Conservation (phyloP, 2,113 vertebrate genomes). For the Perca schrenkii region DNA sequence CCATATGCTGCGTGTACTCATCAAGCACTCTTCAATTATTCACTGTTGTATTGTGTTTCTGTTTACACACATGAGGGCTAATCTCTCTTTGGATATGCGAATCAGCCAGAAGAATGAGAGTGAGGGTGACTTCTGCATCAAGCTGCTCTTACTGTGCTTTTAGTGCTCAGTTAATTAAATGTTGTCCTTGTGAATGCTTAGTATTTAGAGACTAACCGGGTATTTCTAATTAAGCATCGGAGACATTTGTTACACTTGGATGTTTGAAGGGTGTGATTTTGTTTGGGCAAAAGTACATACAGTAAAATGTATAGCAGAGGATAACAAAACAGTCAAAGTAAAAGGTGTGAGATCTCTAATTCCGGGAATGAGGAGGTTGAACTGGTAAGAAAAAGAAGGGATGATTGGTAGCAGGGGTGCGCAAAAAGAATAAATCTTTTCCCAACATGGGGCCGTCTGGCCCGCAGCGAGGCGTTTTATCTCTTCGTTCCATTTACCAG, state of each 20-base stretch:
- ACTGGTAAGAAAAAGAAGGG: neutral
- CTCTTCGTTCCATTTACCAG: conserved; percentile 72
- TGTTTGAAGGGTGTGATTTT: neutral
- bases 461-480: conserved; percentile 66
- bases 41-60: conserved; percentile 6
- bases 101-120: neutral
- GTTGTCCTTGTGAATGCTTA: neutral
- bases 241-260: neutral
- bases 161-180: neutral
- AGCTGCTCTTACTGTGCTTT: neutral
- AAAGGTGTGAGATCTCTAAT: neutral
- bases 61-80: conserved; percentile 24
- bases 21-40: conserved; percentile 12
- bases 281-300: neutral
- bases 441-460: conserved; percentile 53
- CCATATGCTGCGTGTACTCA: conserved; percentile 18
- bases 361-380: neutral
- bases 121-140: neutral
- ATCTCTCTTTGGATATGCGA: conserved; percentile 4
- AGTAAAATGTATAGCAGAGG: neutral
- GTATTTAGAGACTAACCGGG: neutral
- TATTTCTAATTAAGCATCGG: neutral
- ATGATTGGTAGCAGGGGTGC: conserved; percentile 10
- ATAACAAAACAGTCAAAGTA: neutral
- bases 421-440: conserved; percentile 60